Evolutionary conservation across 2,888 invertebrate species (phyloP).

Genomic region (Noctua pronuba): DNA sequence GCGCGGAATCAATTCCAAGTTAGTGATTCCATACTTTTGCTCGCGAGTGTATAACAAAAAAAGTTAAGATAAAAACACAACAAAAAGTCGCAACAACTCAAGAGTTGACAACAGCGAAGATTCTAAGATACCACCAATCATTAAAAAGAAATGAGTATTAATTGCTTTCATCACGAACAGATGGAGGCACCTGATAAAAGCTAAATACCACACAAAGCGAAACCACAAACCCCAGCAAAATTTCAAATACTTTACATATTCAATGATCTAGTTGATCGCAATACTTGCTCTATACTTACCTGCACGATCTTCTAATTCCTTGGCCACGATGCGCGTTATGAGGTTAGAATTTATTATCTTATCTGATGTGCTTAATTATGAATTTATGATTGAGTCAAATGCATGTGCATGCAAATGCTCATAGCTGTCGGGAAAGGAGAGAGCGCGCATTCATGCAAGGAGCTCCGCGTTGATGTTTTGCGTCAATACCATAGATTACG

Average conservation of each 20-base stretch:
- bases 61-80: not conserved
- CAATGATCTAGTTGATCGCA: constrained; percentile 73
- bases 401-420: constrained; percentile 86
- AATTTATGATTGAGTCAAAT: constrained; percentile 80
- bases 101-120: constrained; percentile 25
- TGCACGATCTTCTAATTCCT: constrained; percentile 65
- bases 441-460: constrained; percentile 82
- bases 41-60: too few relatives aligned
- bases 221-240: constrained; percentile 43
- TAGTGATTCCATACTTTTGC: too few relatives aligned
- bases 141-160: constrained; percentile 48
- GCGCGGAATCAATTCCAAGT: too few relatives aligned
- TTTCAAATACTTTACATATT: constrained; percentile 71
- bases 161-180: constrained; percentile 53
- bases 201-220: constrained; percentile 46
- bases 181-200: constrained; percentile 43
- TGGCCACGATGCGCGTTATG: constrained; percentile 62
- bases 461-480: constrained; percentile 73
- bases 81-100: constrained; percentile 2
- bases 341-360: constrained; percentile 75
- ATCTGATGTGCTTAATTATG: constrained; percentile 84
- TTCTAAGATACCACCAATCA: constrained; percentile 22
- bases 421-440: constrained; percentile 86
- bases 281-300: constrained; percentile 61
- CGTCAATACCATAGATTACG: constrained; percentile 75